phyloP scores from a whole-genome alignment of 2,113 vertebrate species.

The Carollia perspicillata region DNA sequence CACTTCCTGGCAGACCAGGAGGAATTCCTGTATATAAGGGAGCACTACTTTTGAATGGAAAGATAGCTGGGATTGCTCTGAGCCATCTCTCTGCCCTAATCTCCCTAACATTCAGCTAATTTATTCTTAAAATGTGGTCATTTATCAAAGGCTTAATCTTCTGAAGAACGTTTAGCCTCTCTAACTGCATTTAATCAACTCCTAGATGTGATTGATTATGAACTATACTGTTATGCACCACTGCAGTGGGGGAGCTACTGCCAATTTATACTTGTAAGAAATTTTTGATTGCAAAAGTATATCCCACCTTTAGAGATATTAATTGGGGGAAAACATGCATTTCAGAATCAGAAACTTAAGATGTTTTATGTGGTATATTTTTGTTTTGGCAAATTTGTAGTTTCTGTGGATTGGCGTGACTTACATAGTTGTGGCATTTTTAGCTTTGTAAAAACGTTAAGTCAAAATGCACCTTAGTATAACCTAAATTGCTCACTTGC shows the following conservation, averaged over 20 bases:
- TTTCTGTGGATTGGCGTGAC: background rate
- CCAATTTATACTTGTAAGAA: background rate
- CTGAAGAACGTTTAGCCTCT: background rate
- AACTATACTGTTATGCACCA: background rate
- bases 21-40: background rate
- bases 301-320: background rate
- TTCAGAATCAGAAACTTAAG: background rate
- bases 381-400: slow-evolving; percentile 12
- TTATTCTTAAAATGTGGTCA: background rate
- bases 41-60: background rate
- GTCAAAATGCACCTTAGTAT: background rate
- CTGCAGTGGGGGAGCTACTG: background rate
- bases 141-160: background rate
- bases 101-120: background rate
- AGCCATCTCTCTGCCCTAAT: background rate
- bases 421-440: background rate
- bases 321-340: background rate
- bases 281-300: background rate
- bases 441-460: slow-evolving; percentile 30
- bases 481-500: slow-evolving; percentile 12
- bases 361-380: background rate
- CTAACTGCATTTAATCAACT: background rate
- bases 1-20: background rate
- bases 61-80: background rate
- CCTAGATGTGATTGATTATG: background rate